Conservation (phyloP, 2,113 vertebrate genomes). For the Clarias batrachus region DNA sequence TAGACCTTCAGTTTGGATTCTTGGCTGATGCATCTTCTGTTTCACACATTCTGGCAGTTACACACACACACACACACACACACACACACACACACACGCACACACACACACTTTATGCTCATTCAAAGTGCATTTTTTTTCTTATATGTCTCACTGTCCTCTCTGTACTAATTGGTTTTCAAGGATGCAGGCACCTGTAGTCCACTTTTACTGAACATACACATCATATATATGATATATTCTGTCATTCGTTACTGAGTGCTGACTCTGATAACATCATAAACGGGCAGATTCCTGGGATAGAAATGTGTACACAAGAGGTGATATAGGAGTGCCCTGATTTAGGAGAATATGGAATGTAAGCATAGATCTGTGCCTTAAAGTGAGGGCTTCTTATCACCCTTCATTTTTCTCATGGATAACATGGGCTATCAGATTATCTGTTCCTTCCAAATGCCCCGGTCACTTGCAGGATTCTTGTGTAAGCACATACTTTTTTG, state of each 20-base stretch:
- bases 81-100: conserved; percentile 9
- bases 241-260: conserved; percentile 1
- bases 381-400: conserved; percentile 15
- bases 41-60: too few relatives aligned
- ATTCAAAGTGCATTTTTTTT: neutral
- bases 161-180: neutral
- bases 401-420: conserved; percentile 16
- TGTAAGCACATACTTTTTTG: conserved; percentile 20
- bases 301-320: conserved; percentile 25
- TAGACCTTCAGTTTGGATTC: too few relatives aligned
- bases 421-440: conserved; percentile 28
- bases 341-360: conserved; percentile 24
- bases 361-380: conserved; percentile 39
- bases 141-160: neutral
- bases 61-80: neutral
- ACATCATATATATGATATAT: neutral
- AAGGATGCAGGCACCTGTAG: neutral
- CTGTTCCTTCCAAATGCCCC: conserved; percentile 36
- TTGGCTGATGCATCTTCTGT: too few relatives aligned
- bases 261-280: neutral
- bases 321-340: conserved; percentile 25
- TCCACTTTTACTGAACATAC: neutral
- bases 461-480: conserved; percentile 21
- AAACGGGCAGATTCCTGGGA: neutral
- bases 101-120: conserved; percentile 6